Percentiles rank a stretch among this genome's conserved stretches.
phyloP scores from a whole-genome alignment of 92 coral and sea anemone genomes.

The Parazoanthus swiftii region DNA sequence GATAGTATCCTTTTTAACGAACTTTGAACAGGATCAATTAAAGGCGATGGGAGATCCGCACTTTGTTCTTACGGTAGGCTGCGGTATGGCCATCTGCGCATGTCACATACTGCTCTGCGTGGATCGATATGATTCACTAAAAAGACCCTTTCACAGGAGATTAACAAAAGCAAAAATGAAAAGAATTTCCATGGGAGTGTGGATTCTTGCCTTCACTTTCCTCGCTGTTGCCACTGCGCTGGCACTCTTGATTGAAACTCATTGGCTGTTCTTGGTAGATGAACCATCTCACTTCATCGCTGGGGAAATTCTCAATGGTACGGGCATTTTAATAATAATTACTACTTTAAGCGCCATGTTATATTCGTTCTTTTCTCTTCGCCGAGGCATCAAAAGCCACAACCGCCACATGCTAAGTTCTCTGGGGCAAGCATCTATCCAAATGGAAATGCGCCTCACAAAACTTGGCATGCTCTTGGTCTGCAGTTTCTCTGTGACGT shows the following conservation, averaged over 20 bases:
- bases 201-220: conserved; percentile 30
- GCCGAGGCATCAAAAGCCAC: conserved; percentile 38
- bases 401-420: conserved; percentile 35
- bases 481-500: conserved; percentile 40
- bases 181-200: conserved; percentile 24
- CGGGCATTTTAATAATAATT: conserved; percentile 41
- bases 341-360: conserved; percentile 40
- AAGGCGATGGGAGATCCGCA: conserved; percentile 43
- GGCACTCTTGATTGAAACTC: conserved; percentile 43
- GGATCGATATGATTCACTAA: conserved; percentile 55
- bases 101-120: conserved; percentile 53
- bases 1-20: conserved; percentile 29
- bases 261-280: conserved; percentile 52
- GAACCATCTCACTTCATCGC: conserved; percentile 49
- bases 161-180: conserved; percentile 47
- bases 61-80: conserved; percentile 47
- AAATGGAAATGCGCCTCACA: conserved; percentile 50
- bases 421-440: conserved; percentile 46
- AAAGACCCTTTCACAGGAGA: conserved; percentile 42
- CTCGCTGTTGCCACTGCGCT: conserved; percentile 25
- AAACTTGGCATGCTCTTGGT: conserved; percentile 41
- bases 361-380: conserved; percentile 43
- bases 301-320: conserved; percentile 50
- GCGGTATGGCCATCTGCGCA: conserved; percentile 41
- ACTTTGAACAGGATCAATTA: conserved; percentile 17